Evolutionary conservation across 2,888 invertebrate genomes (phyloP), one percentile per base, ranked within the genome.

Genomic region (Spodoptera littoralis): DNA sequence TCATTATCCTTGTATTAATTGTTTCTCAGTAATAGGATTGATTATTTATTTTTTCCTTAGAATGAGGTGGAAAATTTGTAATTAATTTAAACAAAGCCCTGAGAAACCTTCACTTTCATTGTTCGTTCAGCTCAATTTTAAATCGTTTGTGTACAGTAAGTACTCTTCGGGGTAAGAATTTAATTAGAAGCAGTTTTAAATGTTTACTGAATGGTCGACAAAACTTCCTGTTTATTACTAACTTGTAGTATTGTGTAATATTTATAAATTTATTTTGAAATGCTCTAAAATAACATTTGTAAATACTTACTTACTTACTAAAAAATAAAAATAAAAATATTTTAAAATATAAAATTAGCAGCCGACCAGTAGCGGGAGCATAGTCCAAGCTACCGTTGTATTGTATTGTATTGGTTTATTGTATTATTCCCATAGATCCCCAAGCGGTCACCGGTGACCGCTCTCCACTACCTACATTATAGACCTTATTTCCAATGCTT

Each of bases 1-100:
- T 48, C 24, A 18, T 24, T 60, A 53, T 5, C 12, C 60, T 63
- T 63, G 56, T 44, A 47, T 54, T 56, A 57, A 60, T 70, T 73
- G 70, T 65, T 66, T 61, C 60, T 36, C 47, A 46, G 11, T 61
- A 68, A 73, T 52, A 66, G 64, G 63, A 75, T 77, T 72, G 72
- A 65, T 62, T 70, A 55, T 60, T 65, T 36, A 36, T 36, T 36
- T 36, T 69, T 77, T 74, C 72, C 43, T 8, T 27, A 60, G 70
- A 75, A 65, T 61, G 61, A 70, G 60, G 64, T 73, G 77, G 75
- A 75, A 77, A 75, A 73, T 70, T 77, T 63, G 67, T 67, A 75
- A 77, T 77, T 77, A 72, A 72, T 65, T 50, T 42, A 57, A 58
- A 77, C 77, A 77, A 77, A 71, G 65, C 65, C 45, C 11, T 49